These are phyloP conservation scores for Pheosia tremula DNA, from an alignment of 2,888 invertebrate genomes.

Conservation along the genomic window DNA sequence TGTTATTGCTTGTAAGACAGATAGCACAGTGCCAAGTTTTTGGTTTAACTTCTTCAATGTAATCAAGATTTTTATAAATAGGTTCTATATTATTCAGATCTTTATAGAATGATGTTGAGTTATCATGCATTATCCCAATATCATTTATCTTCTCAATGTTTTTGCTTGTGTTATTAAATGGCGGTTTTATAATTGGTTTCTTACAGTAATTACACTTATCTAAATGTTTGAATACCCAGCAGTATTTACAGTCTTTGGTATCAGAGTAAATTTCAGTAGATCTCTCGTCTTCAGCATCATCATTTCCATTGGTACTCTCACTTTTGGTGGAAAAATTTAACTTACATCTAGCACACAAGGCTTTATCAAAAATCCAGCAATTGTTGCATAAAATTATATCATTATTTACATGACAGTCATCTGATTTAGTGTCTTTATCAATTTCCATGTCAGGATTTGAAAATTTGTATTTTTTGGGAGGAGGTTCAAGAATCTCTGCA, in stretches of 20 bases:
- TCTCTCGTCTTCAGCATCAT: neutral
- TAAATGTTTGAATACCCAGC: conserved; percentile 53
- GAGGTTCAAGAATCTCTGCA: neutral
- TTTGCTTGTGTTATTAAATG: neutral
- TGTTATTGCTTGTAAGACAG: conserved; percentile 51
- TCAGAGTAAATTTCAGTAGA: neutral
- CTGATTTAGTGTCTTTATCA: conserved; percentile 12
- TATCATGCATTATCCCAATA: neutral
- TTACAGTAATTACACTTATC: conserved; percentile 53
- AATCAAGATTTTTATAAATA: neutral
- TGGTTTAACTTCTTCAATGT: conserved; percentile 5
- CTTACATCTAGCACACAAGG: conserved; percentile 35
- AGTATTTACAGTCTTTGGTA: conserved; percentile 43
- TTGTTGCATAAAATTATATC: conserved; percentile 23
- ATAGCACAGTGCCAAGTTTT: conserved; percentile 54
- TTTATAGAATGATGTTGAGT: neutral
- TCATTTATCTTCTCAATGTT: neutral
- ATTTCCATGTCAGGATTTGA: neutral
- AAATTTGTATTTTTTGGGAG: neutral
- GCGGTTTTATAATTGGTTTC: conserved; percentile 20
- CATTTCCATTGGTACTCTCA: conserved; percentile 3
- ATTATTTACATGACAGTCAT: conserved; percentile 4
- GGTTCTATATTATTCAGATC: neutral
- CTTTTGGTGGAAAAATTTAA: neutral
- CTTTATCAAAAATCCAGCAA: conserved; percentile 46